These are phyloP conservation scores for Tiphia femorata DNA, from an alignment of 2,888 invertebrate genomes.

Conservation along the genomic window DNA sequence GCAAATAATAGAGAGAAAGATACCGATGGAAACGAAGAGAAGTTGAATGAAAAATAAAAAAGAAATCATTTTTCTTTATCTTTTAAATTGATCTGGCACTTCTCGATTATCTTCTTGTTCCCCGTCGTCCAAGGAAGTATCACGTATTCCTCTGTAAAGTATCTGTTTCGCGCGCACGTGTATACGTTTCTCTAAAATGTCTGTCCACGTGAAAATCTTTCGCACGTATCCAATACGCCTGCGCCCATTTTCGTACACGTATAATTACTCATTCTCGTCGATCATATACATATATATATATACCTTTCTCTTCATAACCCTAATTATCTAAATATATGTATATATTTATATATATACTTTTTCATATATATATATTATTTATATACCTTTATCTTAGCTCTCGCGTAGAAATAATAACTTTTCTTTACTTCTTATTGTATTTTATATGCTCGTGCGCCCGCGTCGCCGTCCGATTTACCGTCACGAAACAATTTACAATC, in stretches of 20 bases:
- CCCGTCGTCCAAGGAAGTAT: slow-evolving; percentile 42
- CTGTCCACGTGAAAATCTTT: slow-evolving; percentile 14
- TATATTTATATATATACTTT: slow-evolving; percentile 50
- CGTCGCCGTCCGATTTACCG: slow-evolving; percentile 46
- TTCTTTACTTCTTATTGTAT: slow-evolving; percentile 48
- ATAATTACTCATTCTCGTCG: not conserved
- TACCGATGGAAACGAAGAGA: too few species aligned
- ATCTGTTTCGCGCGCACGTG: slow-evolving; percentile 24
- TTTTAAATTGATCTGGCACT: not conserved
- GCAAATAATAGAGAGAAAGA: too few species aligned
- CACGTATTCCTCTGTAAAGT: slow-evolving; percentile 49
- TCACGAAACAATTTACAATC: slow-evolving; percentile 6
- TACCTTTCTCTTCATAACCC: slow-evolving; percentile 54
- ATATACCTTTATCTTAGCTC: slow-evolving; percentile 54
- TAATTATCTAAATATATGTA: slow-evolving; percentile 64
- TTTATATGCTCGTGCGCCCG: slow-evolving; percentile 48
- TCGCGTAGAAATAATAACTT: slow-evolving; percentile 63
- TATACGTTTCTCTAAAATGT: slow-evolving; percentile 17
- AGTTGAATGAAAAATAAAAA: too few species aligned
- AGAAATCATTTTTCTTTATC: too few species aligned
- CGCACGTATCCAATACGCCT: slow-evolving; percentile 10
- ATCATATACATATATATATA: slow-evolving; percentile 42
- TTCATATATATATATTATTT: slow-evolving; percentile 37
- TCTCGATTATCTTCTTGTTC: slow-evolving; percentile 17
- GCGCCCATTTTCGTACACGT: not conserved